phyloP scores from a whole-genome alignment of 2,113 vertebrate genomes.

The Ivindomyrus marchei region DNA sequence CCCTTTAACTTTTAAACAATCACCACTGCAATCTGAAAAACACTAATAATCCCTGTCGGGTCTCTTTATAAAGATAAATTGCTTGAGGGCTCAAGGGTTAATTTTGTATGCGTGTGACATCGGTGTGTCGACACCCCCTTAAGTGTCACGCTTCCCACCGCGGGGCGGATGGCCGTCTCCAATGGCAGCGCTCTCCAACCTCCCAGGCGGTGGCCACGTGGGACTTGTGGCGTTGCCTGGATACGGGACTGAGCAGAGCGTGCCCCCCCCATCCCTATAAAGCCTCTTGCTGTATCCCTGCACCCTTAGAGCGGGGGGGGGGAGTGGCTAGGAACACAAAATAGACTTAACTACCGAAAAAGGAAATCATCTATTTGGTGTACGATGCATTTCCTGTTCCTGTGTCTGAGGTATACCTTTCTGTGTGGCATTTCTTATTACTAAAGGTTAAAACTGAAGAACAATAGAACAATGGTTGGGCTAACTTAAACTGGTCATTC shows the following conservation, averaged over 20 bases:
- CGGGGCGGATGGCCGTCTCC: constrained; percentile 4
- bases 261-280: constrained; percentile 15
- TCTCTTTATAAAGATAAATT: not conserved
- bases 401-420: not conserved
- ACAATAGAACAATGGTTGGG: not conserved
- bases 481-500: not conserved
- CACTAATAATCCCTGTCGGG: not conserved
- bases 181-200: constrained; percentile 19
- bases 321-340: not conserved
- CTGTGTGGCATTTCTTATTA: not conserved
- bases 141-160: not conserved
- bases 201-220: not conserved
- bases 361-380: not conserved
- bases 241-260: constrained; percentile 27
- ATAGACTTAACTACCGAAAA: not conserved
- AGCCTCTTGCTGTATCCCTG: constrained; percentile 18
- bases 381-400: not conserved
- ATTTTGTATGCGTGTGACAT: not conserved
- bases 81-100: not conserved
- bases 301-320: not conserved
- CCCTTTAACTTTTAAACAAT: not conserved
- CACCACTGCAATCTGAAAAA: not conserved
- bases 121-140: not conserved
- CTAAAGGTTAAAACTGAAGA: not conserved
- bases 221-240: constrained; percentile 36